Conservation (phyloP, 1,140 invertebrate genomes). For the Oedothorax gibbosus region DNA sequence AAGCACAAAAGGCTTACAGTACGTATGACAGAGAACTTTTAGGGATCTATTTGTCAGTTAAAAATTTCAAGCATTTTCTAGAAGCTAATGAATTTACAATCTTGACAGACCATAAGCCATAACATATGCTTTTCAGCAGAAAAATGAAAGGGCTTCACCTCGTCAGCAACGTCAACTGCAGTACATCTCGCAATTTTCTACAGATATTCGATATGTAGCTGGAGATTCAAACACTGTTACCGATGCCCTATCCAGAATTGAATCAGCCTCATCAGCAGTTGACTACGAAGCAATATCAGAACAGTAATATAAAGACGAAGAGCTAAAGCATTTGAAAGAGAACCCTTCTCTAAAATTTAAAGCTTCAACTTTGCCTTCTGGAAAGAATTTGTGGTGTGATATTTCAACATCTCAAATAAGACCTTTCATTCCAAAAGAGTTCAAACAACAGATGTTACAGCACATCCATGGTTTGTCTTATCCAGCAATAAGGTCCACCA, state of each 20-base stretch:
- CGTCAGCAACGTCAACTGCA: slow-evolving; percentile 64
- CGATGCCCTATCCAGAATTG: slow-evolving; percentile 43
- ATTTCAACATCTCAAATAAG: slow-evolving; percentile 7
- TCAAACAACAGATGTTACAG: background rate
- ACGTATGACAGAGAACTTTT: slow-evolving; percentile 64
- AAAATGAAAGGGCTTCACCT: slow-evolving; percentile 32
- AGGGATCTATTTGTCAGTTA: slow-evolving; percentile 63
- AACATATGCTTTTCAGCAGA: slow-evolving; percentile 34
- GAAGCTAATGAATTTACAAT: slow-evolving; percentile 65
- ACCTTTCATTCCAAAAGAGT: background rate
- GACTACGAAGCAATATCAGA: slow-evolving; percentile 32
- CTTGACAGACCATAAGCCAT: slow-evolving; percentile 66
- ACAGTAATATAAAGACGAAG: background rate
- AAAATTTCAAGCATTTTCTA: slow-evolving; percentile 65
- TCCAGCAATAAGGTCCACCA: slow-evolving; percentile 33
- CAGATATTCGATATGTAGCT: slow-evolving; percentile 66
- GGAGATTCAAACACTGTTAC: slow-evolving; percentile 66
- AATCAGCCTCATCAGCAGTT: background rate
- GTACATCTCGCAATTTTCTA: slow-evolving; percentile 68
- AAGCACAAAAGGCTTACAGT: slow-evolving; percentile 53
- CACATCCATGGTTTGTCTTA: slow-evolving; percentile 22
- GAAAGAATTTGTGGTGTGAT: slow-evolving; percentile 38
- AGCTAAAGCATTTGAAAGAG: background rate
- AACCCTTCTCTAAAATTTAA: background rate
- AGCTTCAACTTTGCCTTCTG: slow-evolving; percentile 67